Evolutionary conservation across 2,113 vertebrate species (phyloP).

Genomic region (Brachypteracias leptosomus): DNA sequence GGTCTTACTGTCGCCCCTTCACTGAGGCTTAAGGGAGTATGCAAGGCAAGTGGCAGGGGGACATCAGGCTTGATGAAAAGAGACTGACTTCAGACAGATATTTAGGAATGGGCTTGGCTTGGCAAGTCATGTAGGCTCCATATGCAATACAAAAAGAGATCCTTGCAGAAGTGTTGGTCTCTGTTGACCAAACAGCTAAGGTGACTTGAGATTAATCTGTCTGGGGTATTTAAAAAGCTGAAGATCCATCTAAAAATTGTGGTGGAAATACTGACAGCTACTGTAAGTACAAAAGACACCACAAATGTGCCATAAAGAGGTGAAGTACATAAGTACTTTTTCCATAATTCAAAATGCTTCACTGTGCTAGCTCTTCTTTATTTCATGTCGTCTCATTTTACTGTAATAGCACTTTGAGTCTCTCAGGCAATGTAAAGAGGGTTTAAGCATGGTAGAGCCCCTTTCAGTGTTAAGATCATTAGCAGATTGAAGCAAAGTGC

Average conservation of each 20-base stretch:
- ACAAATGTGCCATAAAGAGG: neutral
- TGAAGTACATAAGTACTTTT: neutral
- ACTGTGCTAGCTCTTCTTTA: neutral
- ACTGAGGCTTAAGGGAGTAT: neutral
- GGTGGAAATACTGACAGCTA: neutral
- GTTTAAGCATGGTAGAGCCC: neutral
- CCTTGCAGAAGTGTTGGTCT: neutral
- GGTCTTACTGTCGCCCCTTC: neutral
- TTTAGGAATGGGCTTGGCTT: neutral
- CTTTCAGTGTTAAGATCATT: conserved; percentile 39
- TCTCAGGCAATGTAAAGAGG: conserved; percentile 9
- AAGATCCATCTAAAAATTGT: neutral
- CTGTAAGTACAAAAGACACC: neutral
- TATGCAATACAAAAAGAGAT: neutral
- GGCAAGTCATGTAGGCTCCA: rapidly evolving
- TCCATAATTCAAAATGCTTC: neutral
- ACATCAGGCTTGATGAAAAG: neutral
- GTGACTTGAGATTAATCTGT: neutral
- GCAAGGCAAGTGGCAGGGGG: neutral
- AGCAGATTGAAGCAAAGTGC: conserved; percentile 50
- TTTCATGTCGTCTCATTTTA: conserved; percentile 24
- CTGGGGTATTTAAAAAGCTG: neutral
- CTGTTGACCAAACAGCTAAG: neutral
- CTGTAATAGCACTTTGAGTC: neutral
- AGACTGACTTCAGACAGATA: neutral